A percentile compares a stretch with the other conserved stretches of the same genome.
phyloP scores from a whole-genome alignment of 2,888 invertebrate genomes.

The Mythimna albipuncta region DNA sequence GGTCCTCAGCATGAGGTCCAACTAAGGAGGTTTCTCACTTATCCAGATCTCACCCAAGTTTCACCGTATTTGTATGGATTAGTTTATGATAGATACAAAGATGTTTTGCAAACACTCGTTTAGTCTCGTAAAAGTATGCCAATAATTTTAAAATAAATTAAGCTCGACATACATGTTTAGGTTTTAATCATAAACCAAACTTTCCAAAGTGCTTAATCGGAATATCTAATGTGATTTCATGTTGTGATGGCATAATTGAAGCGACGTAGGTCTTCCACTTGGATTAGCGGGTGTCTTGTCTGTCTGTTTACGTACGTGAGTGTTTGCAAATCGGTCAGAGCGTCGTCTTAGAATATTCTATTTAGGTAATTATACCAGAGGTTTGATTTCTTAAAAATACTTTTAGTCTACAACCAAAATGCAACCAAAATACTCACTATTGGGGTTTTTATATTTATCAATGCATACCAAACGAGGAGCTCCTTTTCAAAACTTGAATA shows the following conservation, averaged over 20 bases:
- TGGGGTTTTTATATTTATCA: too few relatives aligned
- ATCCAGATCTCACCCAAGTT: too few relatives aligned
- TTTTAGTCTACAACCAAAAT: too few relatives aligned
- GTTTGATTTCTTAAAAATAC: background rate
- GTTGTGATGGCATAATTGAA: conserved; percentile 44
- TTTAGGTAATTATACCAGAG: background rate
- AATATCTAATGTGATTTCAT: conserved; percentile 38
- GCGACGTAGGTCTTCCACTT: conserved; percentile 38
- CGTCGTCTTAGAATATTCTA: conserved; percentile 2
- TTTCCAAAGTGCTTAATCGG: conserved; percentile 22
- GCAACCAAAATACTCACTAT: too few relatives aligned
- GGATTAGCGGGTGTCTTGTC: conserved; percentile 20
- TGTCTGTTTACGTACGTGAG: conserved; percentile 30
- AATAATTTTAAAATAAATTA: conserved; percentile 18
- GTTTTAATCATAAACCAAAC: background rate
- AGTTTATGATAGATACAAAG: background rate
- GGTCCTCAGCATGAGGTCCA: too few relatives aligned
- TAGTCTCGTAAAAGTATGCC: conserved; percentile 4
- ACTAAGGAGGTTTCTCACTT: too few relatives aligned
- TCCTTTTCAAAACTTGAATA: too few relatives aligned
- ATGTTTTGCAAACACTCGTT: conserved; percentile 28
- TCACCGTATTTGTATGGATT: conserved; percentile 12
- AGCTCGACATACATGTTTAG: background rate
- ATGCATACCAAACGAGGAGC: too few relatives aligned
- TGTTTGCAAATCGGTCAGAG: background rate